Percentiles rank a stretch among this genome's conserved stretches.
Evolutionary conservation across 2,888 invertebrate genomes (phyloP).

Genomic region (Lymantria dispar): DNA sequence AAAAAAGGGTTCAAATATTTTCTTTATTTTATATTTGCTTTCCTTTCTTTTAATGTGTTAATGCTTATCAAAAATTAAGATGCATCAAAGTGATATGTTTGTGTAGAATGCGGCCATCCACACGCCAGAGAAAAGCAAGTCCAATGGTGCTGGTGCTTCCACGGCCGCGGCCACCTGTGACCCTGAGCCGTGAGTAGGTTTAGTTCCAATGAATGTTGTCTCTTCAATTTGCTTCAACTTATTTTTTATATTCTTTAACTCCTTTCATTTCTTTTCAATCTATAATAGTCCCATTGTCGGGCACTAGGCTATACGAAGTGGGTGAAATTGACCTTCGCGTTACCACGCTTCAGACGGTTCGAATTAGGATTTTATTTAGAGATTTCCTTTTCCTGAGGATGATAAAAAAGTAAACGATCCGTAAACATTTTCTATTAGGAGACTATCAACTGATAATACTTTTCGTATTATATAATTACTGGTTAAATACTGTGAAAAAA

Average conservation of each 20-base stretch:
- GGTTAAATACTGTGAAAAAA: too few species aligned
- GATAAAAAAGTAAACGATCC: too few species aligned
- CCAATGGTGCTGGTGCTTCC: conserved; percentile 33
- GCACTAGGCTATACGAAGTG: background rate
- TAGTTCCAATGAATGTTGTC: conserved; percentile 68
- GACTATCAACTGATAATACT: too few species aligned
- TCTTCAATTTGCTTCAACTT: conserved; percentile 3
- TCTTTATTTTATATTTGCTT: too few species aligned
- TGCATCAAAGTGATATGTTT: conserved; percentile 2
- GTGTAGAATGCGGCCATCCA: conserved; percentile 45
- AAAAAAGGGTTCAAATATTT: too few species aligned
- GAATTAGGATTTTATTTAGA: too few species aligned
- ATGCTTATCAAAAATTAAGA: background rate
- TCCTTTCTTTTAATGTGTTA: too few species aligned
- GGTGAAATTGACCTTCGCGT: too few species aligned
- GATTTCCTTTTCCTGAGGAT: too few species aligned
- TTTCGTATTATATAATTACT: too few species aligned
- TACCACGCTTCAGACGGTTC: too few species aligned
- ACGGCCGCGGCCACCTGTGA: conserved; percentile 12
- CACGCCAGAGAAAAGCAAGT: conserved; percentile 19
- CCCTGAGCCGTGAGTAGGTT: conserved; percentile 75
- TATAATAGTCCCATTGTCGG: background rate
- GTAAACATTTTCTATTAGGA: too few species aligned
- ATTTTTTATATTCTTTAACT: background rate
- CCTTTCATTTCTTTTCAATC: background rate